Evolutionary conservation across 2,888 invertebrate species (phyloP), one percentile per base, ranked within the genome.

Genomic region (Buathra laborator): DNA sequence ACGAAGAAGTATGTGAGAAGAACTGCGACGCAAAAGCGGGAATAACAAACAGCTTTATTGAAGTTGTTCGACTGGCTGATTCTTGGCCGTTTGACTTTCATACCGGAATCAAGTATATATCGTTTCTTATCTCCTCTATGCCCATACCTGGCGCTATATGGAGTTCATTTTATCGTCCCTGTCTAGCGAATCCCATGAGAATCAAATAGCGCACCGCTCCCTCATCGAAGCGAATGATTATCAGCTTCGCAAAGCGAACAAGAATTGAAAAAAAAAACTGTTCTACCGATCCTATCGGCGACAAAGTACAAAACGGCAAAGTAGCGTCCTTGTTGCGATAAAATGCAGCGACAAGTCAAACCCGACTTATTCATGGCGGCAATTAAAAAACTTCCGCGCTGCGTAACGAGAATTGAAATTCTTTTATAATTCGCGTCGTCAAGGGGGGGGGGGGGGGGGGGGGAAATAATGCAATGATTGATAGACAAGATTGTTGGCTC

Each of bases 31-130:
- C 64, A 32, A 67, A 32, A 70, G 70, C 68, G 77, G 78, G 70
- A 77, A 83, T 81, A 77, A 72, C 79, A 76, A 83, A 81, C 76
- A 71, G 76, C 83, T 80, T 80, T 77, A 79, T 82, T 29, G 71
- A 85, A 85, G 85, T 76, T 80, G 85, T 83, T 81, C 84, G 74
- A 81, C 81, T 74, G 84, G 84, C 78, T 81, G 78, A 37, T 56
- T 72, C 72, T 51, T 71, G 85, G 46, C 75, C 79, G 81, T 53
- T 48, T 80, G 79, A 77, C 76, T 85, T 83, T 62, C 76, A 77
- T 83, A 83, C 76, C 44, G 53, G 76, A 85, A 83, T 80, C 78
- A n/a, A 79, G 71, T 75, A 43, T 81, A 56, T 68, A 62, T 32
- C 75, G 14, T 48, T 6, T 56, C 71, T 44, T 81, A 67, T 75